These are phyloP conservation scores for Hydrophis major DNA, from an alignment of 2,797 vertebrate species.

Conservation along the genomic window DNA sequence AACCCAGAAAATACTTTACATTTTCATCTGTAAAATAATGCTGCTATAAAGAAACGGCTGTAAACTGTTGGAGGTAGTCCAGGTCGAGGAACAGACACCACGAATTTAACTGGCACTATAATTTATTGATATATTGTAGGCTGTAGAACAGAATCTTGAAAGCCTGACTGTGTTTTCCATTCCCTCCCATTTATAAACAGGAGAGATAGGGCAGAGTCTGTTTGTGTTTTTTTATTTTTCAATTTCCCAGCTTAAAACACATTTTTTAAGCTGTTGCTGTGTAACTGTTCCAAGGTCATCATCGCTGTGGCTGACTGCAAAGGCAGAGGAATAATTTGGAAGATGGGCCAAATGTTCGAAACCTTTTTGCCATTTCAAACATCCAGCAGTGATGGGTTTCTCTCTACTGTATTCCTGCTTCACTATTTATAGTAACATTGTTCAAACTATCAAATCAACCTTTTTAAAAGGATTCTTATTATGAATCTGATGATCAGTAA, in stretches of 20 bases:
- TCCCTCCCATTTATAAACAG: neutral
- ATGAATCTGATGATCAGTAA: neutral
- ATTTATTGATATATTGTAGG: neutral
- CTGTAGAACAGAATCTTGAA: neutral
- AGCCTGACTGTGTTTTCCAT: neutral
- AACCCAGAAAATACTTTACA: neutral
- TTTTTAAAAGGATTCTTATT: neutral
- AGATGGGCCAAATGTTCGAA: neutral
- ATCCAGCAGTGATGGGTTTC: neutral
- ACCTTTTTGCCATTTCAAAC: neutral
- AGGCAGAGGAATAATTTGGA: neutral
- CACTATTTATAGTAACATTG: neutral
- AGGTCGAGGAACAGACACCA: neutral
- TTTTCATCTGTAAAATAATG: neutral
- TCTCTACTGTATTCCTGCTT: neutral
- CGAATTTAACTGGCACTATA: neutral
- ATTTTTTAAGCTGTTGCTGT: neutral
- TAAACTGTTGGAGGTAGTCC: neutral
- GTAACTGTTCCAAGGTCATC: neutral
- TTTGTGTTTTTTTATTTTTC: neutral
- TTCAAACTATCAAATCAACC: neutral
- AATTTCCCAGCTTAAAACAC: neutral
- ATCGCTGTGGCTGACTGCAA: neutral
- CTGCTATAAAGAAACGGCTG: neutral
- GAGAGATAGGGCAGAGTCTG: neutral